Base-by-base conservation (phyloP, 2,113 vertebrate genomes). In the Actinemys pallida region DNA sequence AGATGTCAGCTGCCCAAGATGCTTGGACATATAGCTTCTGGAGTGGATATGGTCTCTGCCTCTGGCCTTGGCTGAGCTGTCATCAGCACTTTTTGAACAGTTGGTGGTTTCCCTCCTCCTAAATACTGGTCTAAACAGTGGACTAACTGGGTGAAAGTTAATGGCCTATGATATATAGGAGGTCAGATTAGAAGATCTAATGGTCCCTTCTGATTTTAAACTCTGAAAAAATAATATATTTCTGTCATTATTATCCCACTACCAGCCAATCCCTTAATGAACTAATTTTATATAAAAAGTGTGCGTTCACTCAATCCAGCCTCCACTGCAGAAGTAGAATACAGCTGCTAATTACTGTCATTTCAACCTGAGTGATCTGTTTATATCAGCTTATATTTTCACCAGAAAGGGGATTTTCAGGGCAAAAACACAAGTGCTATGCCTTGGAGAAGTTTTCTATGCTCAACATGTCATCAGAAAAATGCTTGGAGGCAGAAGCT, bases 11-110 rank as follows among this genome's bases (percentile, higher is more conserved):
- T 1, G 17, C 49, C 72, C 56, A 2, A 42, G 25, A 24, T 53
- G n/a, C 35, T 59, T 81, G 0, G 0, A 0, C 76, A 31, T 53
- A 82, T 6, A 11, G 76, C 79, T 29, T 20, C 45, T n/a, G 86
- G 62, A 65, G n/a, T 69, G 39, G 42, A 52, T 27, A 56, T 45
- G 69, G 2, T 45, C 39, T 84, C 75, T 82, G 69, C 35, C 9
- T 50, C 39, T 0, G 0, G 59, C 11, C 10, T 45, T 45, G 39
- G 72, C 72, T 76, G 39, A 76, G 72, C 22, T 76, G 39, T 45
- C 72, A 45, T 39, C 42, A 76, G 39, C 42, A 47, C 12, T 76
- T 76, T 45, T 13, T 6, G 27, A 76, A 42, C 25, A 45, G 8
- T 39, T 69, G 65, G 16, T 45, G 27, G 75, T 27, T 27, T 27